Evolutionary conservation across 2,113 vertebrate genomes (phyloP), one percentile per base, ranked within the genome.

Genomic region (Rhabdornis inornatus): DNA sequence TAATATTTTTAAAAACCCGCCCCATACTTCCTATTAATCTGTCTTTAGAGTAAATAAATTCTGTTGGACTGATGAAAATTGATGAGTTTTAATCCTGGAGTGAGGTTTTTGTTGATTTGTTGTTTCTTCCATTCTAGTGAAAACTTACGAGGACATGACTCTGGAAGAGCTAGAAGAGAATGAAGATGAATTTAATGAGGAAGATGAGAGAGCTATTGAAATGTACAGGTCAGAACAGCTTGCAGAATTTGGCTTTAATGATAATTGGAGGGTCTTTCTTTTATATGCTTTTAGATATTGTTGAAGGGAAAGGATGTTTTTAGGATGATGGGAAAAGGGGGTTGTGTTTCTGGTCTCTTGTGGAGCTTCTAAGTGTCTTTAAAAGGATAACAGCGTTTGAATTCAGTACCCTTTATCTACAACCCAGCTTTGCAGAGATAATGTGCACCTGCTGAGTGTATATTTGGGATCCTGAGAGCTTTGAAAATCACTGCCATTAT

Each of bases 121-220:
- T 83, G 10, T 86, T 95, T 95, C 50, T 92, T 87, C 35, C 9
- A 15, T 88, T 95, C 56, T 92, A 99, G 99, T 99, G 81, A 99
- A 99, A 98, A 99, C 98, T 1, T 99, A 99, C 0, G 99, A 99
- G 96, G 98, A 98, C 87, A 99, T 99, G 99, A 99, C 99, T 8
- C 96, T 99, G 90, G 98, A 99, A 22, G 99, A 99, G 86, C 98
- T 99, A 45, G 98, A 99, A 31, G 99, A 99, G 83, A 99, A 99
- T 33, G 99, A 99, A 96, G 99, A 99, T 37, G 99, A 99, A 86
- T 99, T 99, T 81, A 98, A 96, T 92, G 99, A 99, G 68, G 99
- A 99, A 19, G 99, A 99, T 47, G 99, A 99, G 83, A 97, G 96
- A 39, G 99, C 99, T 68, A 98, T 99, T 27, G 99, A 99, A 97